Evolutionary conservation across 2,113 vertebrate genomes (phyloP).

Genomic region (Pedionomus torquatus): DNA sequence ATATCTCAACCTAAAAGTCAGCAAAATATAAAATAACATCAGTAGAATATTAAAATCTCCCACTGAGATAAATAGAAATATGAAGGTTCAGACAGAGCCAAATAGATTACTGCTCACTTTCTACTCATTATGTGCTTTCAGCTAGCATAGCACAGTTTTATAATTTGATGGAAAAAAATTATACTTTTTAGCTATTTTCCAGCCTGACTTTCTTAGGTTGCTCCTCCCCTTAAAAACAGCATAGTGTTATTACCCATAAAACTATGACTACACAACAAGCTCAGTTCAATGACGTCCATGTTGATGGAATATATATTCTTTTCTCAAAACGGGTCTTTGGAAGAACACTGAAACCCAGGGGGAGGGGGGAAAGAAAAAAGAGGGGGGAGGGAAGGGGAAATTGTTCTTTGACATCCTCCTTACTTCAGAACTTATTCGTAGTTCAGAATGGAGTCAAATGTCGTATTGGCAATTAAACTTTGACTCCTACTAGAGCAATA

Average conservation of each 20-base stretch:
- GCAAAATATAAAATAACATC: conserved; percentile 66
- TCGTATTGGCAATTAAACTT: conserved; percentile 57
- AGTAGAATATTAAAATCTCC: conserved; percentile 70
- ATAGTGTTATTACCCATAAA: neutral
- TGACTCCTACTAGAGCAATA: conserved; percentile 65
- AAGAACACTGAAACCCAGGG: neutral
- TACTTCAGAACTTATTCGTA: conserved; percentile 10
- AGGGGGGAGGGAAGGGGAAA: neutral
- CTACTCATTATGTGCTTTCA: conserved; percentile 61
- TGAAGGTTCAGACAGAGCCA: conserved; percentile 49
- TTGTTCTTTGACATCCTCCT: conserved; percentile 40
- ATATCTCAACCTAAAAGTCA: conserved; percentile 59
- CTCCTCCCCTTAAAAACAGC: neutral
- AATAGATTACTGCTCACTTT: conserved; percentile 57
- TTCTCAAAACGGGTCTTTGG: neutral
- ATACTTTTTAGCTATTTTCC: conserved; percentile 17
- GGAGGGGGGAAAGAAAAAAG: neutral
- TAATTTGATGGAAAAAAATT: conserved; percentile 6
- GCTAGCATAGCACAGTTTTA: conserved; percentile 14
- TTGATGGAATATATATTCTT: neutral
- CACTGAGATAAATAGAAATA: conserved; percentile 70
- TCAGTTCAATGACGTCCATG: neutral
- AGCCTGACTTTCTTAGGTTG: neutral
- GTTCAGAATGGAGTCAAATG: conserved; percentile 40
- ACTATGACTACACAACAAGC: neutral